Evolutionary conservation across 1,140 invertebrate genomes (phyloP).

Genomic region (Sogatella furcifera): DNA sequence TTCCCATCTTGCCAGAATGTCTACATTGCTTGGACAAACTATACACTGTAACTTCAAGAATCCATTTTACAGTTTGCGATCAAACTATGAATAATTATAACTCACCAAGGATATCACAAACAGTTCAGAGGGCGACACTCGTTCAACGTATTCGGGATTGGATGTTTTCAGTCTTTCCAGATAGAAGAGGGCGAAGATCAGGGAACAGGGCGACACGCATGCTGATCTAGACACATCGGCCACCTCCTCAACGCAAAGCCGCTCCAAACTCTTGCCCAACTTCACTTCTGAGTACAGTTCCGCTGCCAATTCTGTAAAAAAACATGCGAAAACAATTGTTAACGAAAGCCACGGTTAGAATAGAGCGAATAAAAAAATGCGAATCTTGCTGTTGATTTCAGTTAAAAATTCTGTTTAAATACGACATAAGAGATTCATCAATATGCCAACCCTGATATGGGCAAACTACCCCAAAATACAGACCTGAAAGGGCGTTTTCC

Average conservation of each 20-base stretch:
- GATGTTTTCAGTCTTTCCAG: slow-evolving; percentile 67
- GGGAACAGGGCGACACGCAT: slow-evolving; percentile 74
- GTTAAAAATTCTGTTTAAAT: too few species aligned
- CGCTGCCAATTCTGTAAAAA: slow-evolving; percentile 61
- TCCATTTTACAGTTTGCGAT: too few species aligned
- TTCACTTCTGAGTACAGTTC: slow-evolving; percentile 65
- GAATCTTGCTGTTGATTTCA: too few species aligned
- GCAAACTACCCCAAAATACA: too few species aligned
- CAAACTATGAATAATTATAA: slow-evolving; percentile 4
- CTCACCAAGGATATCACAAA: slow-evolving; percentile 86
- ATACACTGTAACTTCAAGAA: too few species aligned
- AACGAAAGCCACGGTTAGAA: too few species aligned
- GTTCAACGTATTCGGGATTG: slow-evolving; percentile 72
- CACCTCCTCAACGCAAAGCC: slow-evolving; percentile 67
- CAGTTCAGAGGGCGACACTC: slow-evolving; percentile 73
- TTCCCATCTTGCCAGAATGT: too few species aligned
- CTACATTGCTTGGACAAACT: too few species aligned
- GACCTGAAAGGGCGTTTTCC: too few species aligned
- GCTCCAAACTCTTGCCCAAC: slow-evolving; percentile 57
- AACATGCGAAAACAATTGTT: slow-evolving; percentile 13
- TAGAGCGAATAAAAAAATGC: too few species aligned
- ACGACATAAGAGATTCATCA: too few species aligned
- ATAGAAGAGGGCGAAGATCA: slow-evolving; percentile 76
- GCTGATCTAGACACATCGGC: slow-evolving; percentile 64
- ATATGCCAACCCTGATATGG: too few species aligned